Evolutionary conservation across 2,888 invertebrate species (phyloP).

Genomic region (Molorchus minor): DNA sequence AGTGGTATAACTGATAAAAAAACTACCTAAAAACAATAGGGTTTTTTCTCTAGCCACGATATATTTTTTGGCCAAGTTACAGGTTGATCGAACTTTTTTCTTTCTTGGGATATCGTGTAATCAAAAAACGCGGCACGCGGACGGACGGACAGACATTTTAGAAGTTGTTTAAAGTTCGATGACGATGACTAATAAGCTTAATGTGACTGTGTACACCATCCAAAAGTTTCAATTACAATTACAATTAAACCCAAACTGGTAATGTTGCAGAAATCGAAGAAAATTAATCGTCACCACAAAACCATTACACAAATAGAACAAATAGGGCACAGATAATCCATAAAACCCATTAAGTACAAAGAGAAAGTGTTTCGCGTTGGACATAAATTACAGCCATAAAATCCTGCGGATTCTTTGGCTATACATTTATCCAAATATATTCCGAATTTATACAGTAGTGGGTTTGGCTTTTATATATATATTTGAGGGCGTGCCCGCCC

Average conservation of each 20-base stretch:
- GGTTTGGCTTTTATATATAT: conserved; percentile 10
- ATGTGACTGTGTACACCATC: not conserved
- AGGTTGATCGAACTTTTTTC: too few relatives aligned
- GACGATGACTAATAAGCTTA: too few relatives aligned
- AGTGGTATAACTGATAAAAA: too few relatives aligned
- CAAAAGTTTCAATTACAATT: not conserved
- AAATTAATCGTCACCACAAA: not conserved
- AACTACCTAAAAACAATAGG: too few relatives aligned
- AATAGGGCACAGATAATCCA: conserved; percentile 2
- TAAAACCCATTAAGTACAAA: conserved; percentile 4
- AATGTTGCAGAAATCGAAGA: too few relatives aligned
- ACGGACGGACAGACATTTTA: too few relatives aligned
- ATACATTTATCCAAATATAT: conserved; percentile 13
- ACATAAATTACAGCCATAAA: conserved; percentile 16
- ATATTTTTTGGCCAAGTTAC: too few relatives aligned
- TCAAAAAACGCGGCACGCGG: too few relatives aligned
- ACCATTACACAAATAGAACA: not conserved
- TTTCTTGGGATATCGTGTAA: too few relatives aligned
- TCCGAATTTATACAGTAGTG: conserved; percentile 10
- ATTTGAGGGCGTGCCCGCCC: not conserved
- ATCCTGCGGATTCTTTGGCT: conserved; percentile 6
- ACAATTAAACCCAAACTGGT: too few relatives aligned
- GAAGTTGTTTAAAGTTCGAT: too few relatives aligned
- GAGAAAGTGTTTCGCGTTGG: not conserved
- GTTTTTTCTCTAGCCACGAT: too few relatives aligned